Evolutionary conservation across 2,113 vertebrate species (phyloP), one percentile per base, ranked within the genome.

Genomic region (Taxidea taxus): DNA sequence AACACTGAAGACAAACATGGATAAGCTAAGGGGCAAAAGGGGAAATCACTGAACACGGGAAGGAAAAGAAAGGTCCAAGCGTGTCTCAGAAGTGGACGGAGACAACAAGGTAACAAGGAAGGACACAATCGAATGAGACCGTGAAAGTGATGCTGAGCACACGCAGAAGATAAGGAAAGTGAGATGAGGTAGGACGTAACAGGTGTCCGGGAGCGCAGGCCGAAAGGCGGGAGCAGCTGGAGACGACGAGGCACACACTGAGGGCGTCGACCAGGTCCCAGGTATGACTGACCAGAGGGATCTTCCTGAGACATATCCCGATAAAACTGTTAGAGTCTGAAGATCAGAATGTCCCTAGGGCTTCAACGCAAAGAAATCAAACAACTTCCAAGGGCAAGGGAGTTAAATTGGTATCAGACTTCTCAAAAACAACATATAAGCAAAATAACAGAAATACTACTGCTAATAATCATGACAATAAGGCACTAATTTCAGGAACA

Each of bases 191-290:
- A 29, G 37, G 42, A 37, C 77, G 70, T 21, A 5, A 25, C 29
- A 78, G n/a, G 27, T 12, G 34, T 60, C 21, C 9, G 2, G 27
- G 54, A 20, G 31, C 13, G 20, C 23, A 39, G 10, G 49, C 25
- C 31, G 68, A 51, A 37, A 31, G 9, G 6, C 29, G 20, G 60
- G 60, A 70, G 14, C 13, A 2, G 37, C 18, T 10, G 2, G 83
- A 78, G 42, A n/a, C 39, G 56, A 31, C 0, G 0, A 6, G 0
- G 25, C 13, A 0, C 7, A 14, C 21, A 2, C 3, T 2, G 15
- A n/a, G 34, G 2, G 21, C n/a, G 3, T 3, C 51, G 3, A 14
- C 42, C 6, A 0, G 58, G 29, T 0, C 3, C 39, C 58, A 3
- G 51, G 82, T 10, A 0, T 1, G 16, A 4, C 14, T 4, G n/a